A percentile compares a stretch with the other conserved stretches of the same genome.
Evolutionary conservation across 2,113 vertebrate species (phyloP).

Genomic region (Rhinichthys klamathensis): DNA sequence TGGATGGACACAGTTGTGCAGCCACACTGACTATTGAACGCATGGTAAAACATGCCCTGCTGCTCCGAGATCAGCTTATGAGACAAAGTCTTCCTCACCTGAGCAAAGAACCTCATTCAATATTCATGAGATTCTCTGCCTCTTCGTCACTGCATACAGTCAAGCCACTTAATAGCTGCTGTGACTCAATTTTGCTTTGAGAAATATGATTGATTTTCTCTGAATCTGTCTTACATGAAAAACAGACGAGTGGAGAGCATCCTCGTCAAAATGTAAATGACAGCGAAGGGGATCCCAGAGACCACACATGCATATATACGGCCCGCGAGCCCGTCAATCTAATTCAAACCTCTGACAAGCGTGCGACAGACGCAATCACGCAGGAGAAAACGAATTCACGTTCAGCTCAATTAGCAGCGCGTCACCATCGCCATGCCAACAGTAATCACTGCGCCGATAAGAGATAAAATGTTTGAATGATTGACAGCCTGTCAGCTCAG

Average conservation of each 20-base stretch:
- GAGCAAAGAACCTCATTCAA: constrained; percentile 8
- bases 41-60: background rate
- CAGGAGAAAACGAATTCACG: constrained; percentile 73
- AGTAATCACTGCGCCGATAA: constrained; percentile 70
- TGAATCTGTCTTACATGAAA: constrained; percentile 28
- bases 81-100: background rate
- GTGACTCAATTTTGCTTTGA: constrained; percentile 4
- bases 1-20: background rate
- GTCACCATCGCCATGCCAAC: constrained; percentile 71
- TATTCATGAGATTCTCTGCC: constrained; percentile 1
- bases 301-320: constrained; percentile 66
- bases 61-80: background rate
- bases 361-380: constrained; percentile 72
- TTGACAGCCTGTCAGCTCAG: constrained; percentile 76
- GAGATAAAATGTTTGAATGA: constrained; percentile 71
- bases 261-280: constrained; percentile 41
- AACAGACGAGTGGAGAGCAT: constrained; percentile 18
- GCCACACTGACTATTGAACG: too few species aligned
- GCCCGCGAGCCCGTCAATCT: constrained; percentile 71
- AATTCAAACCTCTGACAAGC: constrained; percentile 71
- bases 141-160: background rate
- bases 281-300: constrained; percentile 4
- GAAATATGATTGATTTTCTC: constrained; percentile 23
- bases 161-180: constrained; percentile 1
- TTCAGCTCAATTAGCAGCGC: constrained; percentile 76